phyloP scores from a whole-genome alignment of 2,797 vertebrate species.

The Eupleurogrammus muticus region DNA sequence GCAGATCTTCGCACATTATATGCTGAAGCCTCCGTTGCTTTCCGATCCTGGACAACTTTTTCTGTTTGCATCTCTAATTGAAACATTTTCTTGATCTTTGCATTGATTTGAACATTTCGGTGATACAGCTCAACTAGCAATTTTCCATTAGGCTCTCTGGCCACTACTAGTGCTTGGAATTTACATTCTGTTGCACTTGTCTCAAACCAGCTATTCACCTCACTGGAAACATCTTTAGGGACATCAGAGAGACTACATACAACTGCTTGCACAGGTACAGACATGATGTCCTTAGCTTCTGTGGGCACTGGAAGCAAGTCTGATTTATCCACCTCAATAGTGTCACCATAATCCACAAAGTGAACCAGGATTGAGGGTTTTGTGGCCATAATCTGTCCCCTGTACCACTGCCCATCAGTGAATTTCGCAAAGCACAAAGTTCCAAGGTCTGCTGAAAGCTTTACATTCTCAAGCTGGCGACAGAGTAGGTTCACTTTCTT shows the following conservation, averaged over 20 bases:
- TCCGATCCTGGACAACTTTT: conserved; percentile 30
- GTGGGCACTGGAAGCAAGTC: conserved; percentile 87
- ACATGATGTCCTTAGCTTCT: conserved; percentile 87
- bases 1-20: conserved; percentile 1
- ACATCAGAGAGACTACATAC: conserved; percentile 90
- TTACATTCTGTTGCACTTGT: conserved; percentile 77
- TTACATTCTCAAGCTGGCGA: conserved; percentile 66
- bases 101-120: conserved; percentile 86
- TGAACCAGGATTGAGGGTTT: conserved; percentile 83
- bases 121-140: conserved; percentile 91
- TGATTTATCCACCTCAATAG: conserved; percentile 79
- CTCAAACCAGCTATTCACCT: conserved; percentile 89
- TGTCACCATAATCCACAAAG: conserved; percentile 97
- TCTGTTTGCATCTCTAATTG: conserved; percentile 52
- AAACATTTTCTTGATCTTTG: conserved; percentile 85
- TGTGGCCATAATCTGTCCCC: conserved; percentile 84
- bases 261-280: conserved; percentile 92
- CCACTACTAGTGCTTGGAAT: conserved; percentile 88
- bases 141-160: conserved; percentile 89
- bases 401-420: conserved; percentile 91
- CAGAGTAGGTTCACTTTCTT: conserved; percentile 79
- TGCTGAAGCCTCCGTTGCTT: conserved; percentile 4
- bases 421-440: conserved; percentile 92
- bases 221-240: conserved; percentile 74
- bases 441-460: conserved; percentile 73